Percentiles rank a stretch among this genome's conserved stretches.
phyloP scores from a whole-genome alignment of 2,888 invertebrate species.

The Scrobipalpa atriplicella region DNA sequence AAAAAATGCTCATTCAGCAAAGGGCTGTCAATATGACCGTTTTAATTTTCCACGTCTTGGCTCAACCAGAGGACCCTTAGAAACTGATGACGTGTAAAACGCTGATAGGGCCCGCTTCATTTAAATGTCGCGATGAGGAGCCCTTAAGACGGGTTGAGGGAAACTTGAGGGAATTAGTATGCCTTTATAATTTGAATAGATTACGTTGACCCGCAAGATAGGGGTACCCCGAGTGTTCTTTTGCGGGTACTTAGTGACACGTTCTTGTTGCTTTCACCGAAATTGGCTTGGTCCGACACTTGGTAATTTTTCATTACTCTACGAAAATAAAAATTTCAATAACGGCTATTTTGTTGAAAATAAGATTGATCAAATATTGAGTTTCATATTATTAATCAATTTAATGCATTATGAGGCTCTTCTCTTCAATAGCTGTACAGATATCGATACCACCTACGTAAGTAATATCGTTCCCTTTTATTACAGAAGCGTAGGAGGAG shows the following conservation, averaged over 20 bases:
- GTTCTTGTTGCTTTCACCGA: neutral
- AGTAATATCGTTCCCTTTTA: too few relatives aligned
- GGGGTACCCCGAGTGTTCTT: neutral
- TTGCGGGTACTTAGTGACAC: neutral
- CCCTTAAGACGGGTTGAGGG: conserved; percentile 21
- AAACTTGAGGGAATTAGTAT: conserved; percentile 10
- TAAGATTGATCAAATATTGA: too few relatives aligned
- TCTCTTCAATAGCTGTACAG: too few relatives aligned
- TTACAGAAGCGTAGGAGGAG: too few relatives aligned
- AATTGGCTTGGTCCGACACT: neutral
- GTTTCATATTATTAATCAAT: too few relatives aligned
- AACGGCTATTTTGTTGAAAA: neutral
- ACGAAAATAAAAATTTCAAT: neutral
- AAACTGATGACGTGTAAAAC: conserved; percentile 77
- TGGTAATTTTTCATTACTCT: neutral
- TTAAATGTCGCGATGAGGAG: conserved; percentile 67
- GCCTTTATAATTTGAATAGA: conserved; percentile 20
- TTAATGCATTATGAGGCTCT: too few relatives aligned
- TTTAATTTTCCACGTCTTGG: conserved; percentile 64
- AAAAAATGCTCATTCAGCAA: conserved; percentile 54
- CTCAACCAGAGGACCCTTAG: conserved; percentile 63
- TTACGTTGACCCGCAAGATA: conserved; percentile 19
- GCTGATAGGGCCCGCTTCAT: conserved; percentile 72
- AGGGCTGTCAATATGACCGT: conserved; percentile 49
- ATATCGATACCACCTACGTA: too few relatives aligned